Evolutionary conservation across 2,113 vertebrate species (phyloP).

Genomic region (Gymnarchus niloticus): DNA sequence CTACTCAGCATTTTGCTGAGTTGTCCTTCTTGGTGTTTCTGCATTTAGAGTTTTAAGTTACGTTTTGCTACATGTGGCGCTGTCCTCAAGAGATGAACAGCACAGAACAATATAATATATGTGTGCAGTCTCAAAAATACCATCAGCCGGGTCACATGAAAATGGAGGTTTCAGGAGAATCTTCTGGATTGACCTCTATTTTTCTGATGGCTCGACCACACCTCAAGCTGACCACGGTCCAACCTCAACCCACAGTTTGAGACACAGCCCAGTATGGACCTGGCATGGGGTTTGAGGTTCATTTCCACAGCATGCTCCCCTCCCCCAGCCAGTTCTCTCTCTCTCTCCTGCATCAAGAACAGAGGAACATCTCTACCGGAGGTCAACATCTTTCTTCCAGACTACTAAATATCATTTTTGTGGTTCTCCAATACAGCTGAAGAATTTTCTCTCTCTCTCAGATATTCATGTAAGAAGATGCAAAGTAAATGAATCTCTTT

Average conservation of each 20-base stretch:
- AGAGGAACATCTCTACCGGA: too few species aligned
- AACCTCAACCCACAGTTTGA: conserved; percentile 23
- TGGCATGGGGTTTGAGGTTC: neutral
- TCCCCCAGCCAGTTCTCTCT: conserved; percentile 58
- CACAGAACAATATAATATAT: too few species aligned
- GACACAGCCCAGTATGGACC: conserved; percentile 12
- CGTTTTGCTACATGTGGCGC: neutral
- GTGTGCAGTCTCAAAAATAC: neutral
- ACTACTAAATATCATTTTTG: neutral
- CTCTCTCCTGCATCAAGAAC: neutral
- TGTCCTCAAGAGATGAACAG: neutral
- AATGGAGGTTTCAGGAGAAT: neutral
- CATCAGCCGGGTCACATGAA: neutral
- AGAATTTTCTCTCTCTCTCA: neutral
- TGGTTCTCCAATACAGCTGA: neutral
- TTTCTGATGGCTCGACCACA: conserved; percentile 45
- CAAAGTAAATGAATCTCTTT: neutral
- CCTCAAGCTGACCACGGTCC: conserved; percentile 27
- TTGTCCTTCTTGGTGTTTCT: too few species aligned
- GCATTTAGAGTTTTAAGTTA: neutral
- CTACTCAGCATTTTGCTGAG: neutral
- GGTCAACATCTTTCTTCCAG: neutral
- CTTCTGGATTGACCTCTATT: conserved; percentile 7
- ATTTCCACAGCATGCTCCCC: neutral
- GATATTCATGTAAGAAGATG: neutral